Percentiles rank a stretch among this genome's conserved stretches.
Evolutionary conservation across 2,888 invertebrate genomes (phyloP).

Genomic region (Rutpela maculata): DNA sequence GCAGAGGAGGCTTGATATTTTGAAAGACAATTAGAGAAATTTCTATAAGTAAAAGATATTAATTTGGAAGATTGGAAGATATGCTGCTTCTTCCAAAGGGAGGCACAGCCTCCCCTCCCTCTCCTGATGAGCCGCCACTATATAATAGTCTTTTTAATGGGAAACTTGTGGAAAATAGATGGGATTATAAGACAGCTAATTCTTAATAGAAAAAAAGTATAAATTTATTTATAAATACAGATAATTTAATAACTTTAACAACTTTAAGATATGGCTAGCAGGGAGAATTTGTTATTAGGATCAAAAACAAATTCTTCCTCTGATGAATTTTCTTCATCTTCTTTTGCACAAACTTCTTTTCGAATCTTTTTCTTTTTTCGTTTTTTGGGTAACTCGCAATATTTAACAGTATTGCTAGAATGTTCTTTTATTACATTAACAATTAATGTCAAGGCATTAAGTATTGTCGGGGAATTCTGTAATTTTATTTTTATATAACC

Average conservation of each 20-base stretch:
- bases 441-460: slow-evolving; percentile 42
- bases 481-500: slow-evolving; percentile 59
- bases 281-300: slow-evolving; percentile 66
- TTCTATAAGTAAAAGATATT: too few species aligned
- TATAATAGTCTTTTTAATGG: too few species aligned
- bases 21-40: too few species aligned
- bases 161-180: background rate
- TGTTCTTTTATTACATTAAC: slow-evolving; percentile 38
- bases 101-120: too few species aligned
- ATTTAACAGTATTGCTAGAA: background rate
- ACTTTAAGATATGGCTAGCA: slow-evolving; percentile 55
- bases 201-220: background rate
- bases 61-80: too few species aligned
- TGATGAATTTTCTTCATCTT: slow-evolving; percentile 49
- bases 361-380: slow-evolving; percentile 49
- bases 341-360: slow-evolving; percentile 39
- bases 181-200: too few species aligned
- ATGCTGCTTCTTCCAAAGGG: too few species aligned
- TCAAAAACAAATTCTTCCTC: slow-evolving; percentile 59
- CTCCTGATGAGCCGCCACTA: too few species aligned
- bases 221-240: background rate
- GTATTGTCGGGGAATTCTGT: slow-evolving; percentile 37
- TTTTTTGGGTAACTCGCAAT: slow-evolving; percentile 15
- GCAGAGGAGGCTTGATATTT: too few species aligned
- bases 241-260: background rate